phyloP scores from a whole-genome alignment of 2,888 invertebrate species.

The Panopea generosa region DNA sequence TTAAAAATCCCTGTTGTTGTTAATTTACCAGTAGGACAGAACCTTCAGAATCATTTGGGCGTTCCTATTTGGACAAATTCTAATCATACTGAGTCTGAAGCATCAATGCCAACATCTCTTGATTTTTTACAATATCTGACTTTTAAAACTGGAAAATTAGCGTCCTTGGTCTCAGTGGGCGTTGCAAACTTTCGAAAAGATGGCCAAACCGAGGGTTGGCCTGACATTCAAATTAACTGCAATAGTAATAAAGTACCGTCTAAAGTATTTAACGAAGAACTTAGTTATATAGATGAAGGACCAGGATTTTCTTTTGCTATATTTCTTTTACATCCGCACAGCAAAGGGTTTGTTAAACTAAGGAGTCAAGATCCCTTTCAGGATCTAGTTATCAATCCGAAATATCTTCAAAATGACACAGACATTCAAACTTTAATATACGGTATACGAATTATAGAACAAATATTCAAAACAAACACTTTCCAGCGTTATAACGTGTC shows the following conservation, averaged over 20 bases:
- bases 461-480: slow-evolving; percentile 21
- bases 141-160: slow-evolving; percentile 22
- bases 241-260: slow-evolving; percentile 8
- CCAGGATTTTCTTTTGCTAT: slow-evolving; percentile 21
- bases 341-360: slow-evolving; percentile 92
- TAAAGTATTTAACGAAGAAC: background rate
- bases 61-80: slow-evolving; percentile 31
- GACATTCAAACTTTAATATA: slow-evolving; percentile 39
- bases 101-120: background rate
- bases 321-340: slow-evolving; percentile 87
- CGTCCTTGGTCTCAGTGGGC: slow-evolving; percentile 7
- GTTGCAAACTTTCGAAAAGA: slow-evolving; percentile 21
- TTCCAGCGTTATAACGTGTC: slow-evolving; percentile 23
- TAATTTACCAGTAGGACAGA: slow-evolving; percentile 80
- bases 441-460: slow-evolving; percentile 24
- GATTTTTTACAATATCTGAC: slow-evolving; percentile 23
- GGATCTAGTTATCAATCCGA: slow-evolving; percentile 94
- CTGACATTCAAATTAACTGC: slow-evolving; percentile 37
- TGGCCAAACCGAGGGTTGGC: background rate
- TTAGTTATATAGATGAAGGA: slow-evolving; percentile 1
- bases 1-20: slow-evolving; percentile 76
- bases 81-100: background rate
- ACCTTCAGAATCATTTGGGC: slow-evolving; percentile 75
- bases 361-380: slow-evolving; percentile 91
- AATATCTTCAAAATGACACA: slow-evolving; percentile 89